Evolutionary conservation across 2,797 vertebrate genomes (phyloP).

Genomic region (Enteromius viviparus): DNA sequence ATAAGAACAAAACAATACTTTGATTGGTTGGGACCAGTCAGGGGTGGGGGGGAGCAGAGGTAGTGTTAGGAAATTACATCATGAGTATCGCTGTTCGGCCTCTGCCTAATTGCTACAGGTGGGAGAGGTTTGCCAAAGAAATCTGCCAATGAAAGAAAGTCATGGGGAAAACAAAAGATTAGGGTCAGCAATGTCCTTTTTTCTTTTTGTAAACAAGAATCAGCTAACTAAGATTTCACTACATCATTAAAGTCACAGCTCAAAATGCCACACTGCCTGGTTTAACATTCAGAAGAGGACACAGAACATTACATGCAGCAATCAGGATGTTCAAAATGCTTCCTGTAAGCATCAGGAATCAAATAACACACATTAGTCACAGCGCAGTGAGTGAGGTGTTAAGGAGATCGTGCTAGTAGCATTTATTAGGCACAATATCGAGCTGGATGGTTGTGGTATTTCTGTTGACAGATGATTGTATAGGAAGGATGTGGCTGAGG

Average conservation of each 20-base stretch:
- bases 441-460: background rate
- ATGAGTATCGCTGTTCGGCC: slow-evolving; percentile 87
- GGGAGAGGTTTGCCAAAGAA: slow-evolving; percentile 91
- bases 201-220: background rate
- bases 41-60: slow-evolving; percentile 9
- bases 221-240: background rate
- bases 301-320: slow-evolving; percentile 6
- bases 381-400: slow-evolving; percentile 12
- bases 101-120: slow-evolving; percentile 83
- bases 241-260: background rate
- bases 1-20: slow-evolving; percentile 70
- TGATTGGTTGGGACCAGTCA: slow-evolving; percentile 66
- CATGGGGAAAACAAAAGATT: slow-evolving; percentile 47
- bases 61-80: slow-evolving; percentile 84
- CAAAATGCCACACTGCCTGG: background rate
- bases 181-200: slow-evolving; percentile 52
- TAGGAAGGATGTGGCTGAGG: slow-evolving; percentile 32
- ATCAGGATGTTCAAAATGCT: slow-evolving; percentile 8
- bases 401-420: slow-evolving; percentile 19
- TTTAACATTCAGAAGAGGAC: slow-evolving; percentile 1
- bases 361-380: slow-evolving; percentile 10
- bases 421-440: background rate
- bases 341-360: background rate
- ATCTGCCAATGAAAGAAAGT: slow-evolving; percentile 71
- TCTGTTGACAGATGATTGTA: slow-evolving; percentile 17